These are phyloP conservation scores for Melanogrammus aeglefinus DNA, from an alignment of 2,797 vertebrate genomes.

Conservation along the genomic window DNA sequence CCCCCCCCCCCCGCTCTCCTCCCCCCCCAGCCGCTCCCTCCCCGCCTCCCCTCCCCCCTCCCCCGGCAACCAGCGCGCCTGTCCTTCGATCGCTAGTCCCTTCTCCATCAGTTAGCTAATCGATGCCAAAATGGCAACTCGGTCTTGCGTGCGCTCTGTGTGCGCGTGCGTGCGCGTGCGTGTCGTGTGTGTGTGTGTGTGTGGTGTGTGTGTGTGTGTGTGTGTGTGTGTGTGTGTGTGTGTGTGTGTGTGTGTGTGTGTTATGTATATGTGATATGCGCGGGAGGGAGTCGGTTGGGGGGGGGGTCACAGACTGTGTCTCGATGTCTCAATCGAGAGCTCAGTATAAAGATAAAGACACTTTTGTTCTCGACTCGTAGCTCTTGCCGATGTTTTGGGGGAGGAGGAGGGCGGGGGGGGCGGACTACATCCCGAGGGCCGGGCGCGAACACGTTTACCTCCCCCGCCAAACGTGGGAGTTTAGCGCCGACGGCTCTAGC, in stretches of 20 bases:
- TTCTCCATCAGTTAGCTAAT: conserved; percentile 49
- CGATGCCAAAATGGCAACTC: conserved; percentile 45
- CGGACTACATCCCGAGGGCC: too few relatives aligned
- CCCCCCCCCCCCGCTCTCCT: too few relatives aligned
- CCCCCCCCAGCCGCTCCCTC: too few relatives aligned
- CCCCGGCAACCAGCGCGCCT: conserved; percentile 8
- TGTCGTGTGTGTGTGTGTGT: conserved; percentile 14
- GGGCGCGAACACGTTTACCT: too few relatives aligned
- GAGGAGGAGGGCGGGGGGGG: too few relatives aligned
- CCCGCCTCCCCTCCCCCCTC: conserved; percentile 8
- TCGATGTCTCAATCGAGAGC: conserved; percentile 54
- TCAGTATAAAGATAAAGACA: conserved; percentile 43
- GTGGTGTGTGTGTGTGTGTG: conserved; percentile 27
- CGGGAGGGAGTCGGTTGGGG: conserved; percentile 36
- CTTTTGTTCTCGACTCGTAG: background rate
- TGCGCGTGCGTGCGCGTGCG: too few relatives aligned
- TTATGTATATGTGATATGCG: background rate
- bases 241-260: conserved; percentile 16
- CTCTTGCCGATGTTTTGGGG: background rate
- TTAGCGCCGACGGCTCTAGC: background rate
- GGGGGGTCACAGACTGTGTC: conserved; percentile 58
- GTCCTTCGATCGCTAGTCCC: conserved; percentile 41
- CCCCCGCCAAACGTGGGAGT: background rate
- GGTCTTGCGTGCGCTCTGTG: conserved; percentile 12
- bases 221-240: conserved; percentile 31